A percentile compares a stretch with the other conserved stretches of the same genome.
These are phyloP conservation scores for Nannoperca obscura DNA, from an alignment of 2,797 vertebrate species.

Conservation along the genomic window DNA sequence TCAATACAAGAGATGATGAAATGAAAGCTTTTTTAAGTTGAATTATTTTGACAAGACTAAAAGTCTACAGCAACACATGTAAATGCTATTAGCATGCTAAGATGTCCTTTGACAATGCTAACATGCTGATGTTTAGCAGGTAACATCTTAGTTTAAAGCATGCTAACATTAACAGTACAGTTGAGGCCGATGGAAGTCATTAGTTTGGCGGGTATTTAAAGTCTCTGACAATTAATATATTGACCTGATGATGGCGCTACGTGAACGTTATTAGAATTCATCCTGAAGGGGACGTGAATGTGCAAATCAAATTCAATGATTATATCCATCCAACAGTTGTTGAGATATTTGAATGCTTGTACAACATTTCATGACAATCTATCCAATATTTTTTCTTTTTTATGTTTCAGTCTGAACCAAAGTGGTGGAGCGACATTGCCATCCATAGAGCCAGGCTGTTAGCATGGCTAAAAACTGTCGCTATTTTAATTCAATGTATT, in stretches of 20 bases:
- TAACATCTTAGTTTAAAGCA: neutral
- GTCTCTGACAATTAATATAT: neutral
- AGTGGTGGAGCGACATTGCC: neutral
- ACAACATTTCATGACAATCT: too few relatives aligned
- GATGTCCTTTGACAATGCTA: neutral
- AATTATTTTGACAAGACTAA: neutral
- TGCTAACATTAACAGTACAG: neutral
- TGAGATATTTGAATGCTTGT: neutral
- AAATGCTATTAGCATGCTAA: neutral
- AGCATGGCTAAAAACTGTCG: neutral
- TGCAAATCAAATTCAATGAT: neutral
- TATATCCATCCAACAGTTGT: neutral
- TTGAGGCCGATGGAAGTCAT: neutral
- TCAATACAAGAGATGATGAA: fast-evolving
- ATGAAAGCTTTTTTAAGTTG: too few relatives aligned
- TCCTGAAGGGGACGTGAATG: neutral
- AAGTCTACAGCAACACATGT: neutral
- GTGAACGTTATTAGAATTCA: neutral
- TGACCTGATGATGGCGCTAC: neutral
- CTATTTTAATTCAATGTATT: neutral
- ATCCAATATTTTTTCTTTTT: neutral
- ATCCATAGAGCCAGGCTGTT: neutral
- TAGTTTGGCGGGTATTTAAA: neutral
- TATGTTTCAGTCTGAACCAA: neutral
- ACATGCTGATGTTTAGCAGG: neutral